These are phyloP conservation scores for Heliconius cydno DNA, from an alignment of 2,888 invertebrate genomes.

Conservation along the genomic window DNA sequence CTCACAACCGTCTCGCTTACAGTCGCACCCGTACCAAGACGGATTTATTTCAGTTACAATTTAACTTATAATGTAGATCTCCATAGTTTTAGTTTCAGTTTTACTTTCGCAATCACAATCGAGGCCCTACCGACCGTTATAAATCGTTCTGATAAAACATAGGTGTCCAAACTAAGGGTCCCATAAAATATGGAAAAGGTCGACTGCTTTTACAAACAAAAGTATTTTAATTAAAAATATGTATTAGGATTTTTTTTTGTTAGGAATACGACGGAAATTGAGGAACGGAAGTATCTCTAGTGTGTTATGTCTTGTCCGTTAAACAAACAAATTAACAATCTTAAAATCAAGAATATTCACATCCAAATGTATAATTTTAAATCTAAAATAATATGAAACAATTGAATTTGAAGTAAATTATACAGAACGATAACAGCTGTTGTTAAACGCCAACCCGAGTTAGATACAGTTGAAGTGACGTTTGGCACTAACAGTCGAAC, in stretches of 20 bases:
- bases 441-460: background rate
- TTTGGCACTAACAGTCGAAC: conserved; percentile 1
- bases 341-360: too few relatives aligned
- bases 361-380: too few relatives aligned
- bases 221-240: background rate
- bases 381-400: background rate
- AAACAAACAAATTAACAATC: too few relatives aligned
- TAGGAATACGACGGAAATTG: too few relatives aligned
- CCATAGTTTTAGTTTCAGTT: background rate
- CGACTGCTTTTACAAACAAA: background rate
- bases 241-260: background rate
- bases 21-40: too few relatives aligned
- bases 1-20: too few relatives aligned
- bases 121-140: conserved; percentile 17
- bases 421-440: background rate
- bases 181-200: conserved; percentile 14
- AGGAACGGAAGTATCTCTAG: too few relatives aligned
- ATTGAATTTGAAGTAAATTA: background rate
- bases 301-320: too few relatives aligned
- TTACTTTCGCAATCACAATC: conserved; percentile 27
- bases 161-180: conserved; percentile 4
- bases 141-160: conserved; percentile 28
- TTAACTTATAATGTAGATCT: background rate
- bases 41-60: background rate
- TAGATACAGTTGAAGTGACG: background rate